Conservation (phyloP, 2,888 invertebrate species). For the Cyrtodaria siliqua region DNA sequence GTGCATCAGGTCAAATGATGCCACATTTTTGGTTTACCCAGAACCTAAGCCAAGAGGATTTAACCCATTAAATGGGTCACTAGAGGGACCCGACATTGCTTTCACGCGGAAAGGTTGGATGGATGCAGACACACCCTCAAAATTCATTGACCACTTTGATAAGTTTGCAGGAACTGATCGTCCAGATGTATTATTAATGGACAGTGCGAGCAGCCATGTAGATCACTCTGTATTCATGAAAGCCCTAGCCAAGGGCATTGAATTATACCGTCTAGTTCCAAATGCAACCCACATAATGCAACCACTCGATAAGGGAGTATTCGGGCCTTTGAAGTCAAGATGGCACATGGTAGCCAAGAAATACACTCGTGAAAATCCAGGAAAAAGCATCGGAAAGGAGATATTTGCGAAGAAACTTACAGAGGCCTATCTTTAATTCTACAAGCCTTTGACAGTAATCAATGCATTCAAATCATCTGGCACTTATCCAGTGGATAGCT, state of each 20-base stretch:
- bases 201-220: conserved; percentile 54
- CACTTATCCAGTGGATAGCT: conserved; percentile 34
- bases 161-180: conserved; percentile 35
- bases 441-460: conserved; percentile 44
- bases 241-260: conserved; percentile 43
- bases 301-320: conserved; percentile 44
- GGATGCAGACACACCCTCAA: conserved; percentile 21
- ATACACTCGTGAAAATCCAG: conserved; percentile 53
- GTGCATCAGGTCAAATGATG: conserved; percentile 40
- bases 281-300: conserved; percentile 45
- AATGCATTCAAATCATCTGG: conserved; percentile 31
- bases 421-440: conserved; percentile 42
- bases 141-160: conserved; percentile 53
- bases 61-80: conserved; percentile 48
- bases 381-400: conserved; percentile 40
- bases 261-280: conserved; percentile 48
- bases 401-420: conserved; percentile 52
- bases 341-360: conserved; percentile 50
- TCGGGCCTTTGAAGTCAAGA: conserved; percentile 47
- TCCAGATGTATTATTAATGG: conserved; percentile 47
- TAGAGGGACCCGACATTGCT: conserved; percentile 40
- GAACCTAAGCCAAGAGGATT: conserved; percentile 44
- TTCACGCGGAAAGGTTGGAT: conserved; percentile 45
- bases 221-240: conserved; percentile 27
- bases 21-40: conserved; percentile 45